A percentile compares a stretch with the other conserved stretches of the same genome.
These are phyloP conservation scores for Lasioglossum baleicum DNA, from an alignment of 1,140 invertebrate species.

Conservation along the genomic window DNA sequence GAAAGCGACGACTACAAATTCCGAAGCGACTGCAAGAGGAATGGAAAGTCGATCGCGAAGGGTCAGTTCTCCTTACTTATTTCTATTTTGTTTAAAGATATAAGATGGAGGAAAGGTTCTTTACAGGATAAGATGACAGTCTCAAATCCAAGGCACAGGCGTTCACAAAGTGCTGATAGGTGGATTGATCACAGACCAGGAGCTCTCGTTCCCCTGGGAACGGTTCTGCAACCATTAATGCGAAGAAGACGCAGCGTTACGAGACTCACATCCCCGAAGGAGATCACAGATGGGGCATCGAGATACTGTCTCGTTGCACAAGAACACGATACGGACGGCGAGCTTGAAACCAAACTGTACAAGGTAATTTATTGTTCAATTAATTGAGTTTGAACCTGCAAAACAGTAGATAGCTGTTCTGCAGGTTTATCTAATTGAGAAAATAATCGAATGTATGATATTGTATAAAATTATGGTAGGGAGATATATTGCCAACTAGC, in stretches of 20 bases:
- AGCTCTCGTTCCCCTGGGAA: constrained; percentile 87
- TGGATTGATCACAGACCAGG: constrained; percentile 95
- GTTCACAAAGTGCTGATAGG: constrained; percentile 89
- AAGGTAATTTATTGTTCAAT: constrained; percentile 83
- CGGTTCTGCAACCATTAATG: constrained; percentile 92
- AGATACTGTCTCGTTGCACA: constrained; percentile 96
- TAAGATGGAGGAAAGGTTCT: constrained; percentile 36
- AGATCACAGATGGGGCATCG: constrained; percentile 81
- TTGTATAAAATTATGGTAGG: constrained; percentile 79
- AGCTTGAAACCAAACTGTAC: constrained; percentile 94
- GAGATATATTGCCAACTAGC: constrained; percentile 94
- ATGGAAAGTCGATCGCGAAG: constrained; percentile 69
- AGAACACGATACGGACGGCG: constrained; percentile 93
- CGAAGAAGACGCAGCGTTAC: constrained; percentile 91
- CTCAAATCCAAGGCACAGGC: constrained; percentile 86
- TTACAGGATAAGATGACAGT: constrained; percentile 78
- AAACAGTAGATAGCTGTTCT: not conserved
- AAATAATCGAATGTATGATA: not conserved
- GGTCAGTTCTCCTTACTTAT: constrained; percentile 50
- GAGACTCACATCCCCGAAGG: constrained; percentile 85
- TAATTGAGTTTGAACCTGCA: not conserved
- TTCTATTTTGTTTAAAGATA: not conserved
- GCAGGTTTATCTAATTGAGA: too few relatives aligned
- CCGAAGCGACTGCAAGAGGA: constrained; percentile 57
- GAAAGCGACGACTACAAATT: constrained; percentile 54